A percentile compares a stretch with the other conserved stretches of the same genome.
phyloP scores from a whole-genome alignment of 2,113 vertebrate species.

The Grammomys surdaster region DNA sequence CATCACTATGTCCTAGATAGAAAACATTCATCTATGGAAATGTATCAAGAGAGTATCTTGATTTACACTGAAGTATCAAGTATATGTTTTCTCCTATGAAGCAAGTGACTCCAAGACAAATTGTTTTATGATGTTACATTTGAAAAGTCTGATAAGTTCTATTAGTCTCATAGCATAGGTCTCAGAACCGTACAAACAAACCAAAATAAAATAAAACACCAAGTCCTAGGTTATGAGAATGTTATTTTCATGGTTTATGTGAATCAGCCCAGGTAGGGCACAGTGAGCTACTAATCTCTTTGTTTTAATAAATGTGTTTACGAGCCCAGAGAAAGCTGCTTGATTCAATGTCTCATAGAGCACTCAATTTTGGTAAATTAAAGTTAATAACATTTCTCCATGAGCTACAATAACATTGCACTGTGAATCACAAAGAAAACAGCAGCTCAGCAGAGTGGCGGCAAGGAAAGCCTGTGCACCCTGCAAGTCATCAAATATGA shows the following conservation, averaged over 20 bases:
- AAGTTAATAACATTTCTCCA: slow-evolving; percentile 73
- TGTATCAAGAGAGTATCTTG: background rate
- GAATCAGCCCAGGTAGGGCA: slow-evolving; percentile 64
- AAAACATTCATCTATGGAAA: slow-evolving; percentile 50
- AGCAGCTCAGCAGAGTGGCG: rapidly evolving
- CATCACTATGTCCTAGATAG: background rate
- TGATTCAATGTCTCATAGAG: slow-evolving; percentile 69
- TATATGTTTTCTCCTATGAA: slow-evolving; percentile 11
- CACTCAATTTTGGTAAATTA: slow-evolving; percentile 77
- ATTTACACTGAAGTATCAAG: slow-evolving; percentile 51
- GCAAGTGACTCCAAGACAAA: slow-evolving; percentile 57
- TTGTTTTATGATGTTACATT: slow-evolving; percentile 61
- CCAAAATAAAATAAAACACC: slow-evolving; percentile 53
- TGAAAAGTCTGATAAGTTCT: slow-evolving; percentile 67
- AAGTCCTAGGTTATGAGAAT: background rate
- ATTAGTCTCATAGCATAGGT: slow-evolving; percentile 53
- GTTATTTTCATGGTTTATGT: slow-evolving; percentile 62
- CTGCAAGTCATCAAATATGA: background rate
- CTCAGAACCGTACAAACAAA: slow-evolving; percentile 55
- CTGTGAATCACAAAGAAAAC: slow-evolving; percentile 38
- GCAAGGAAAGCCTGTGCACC: rapidly evolving
- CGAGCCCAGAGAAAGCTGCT: slow-evolving; percentile 62
- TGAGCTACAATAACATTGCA: slow-evolving; percentile 53
- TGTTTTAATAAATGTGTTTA: slow-evolving; percentile 80
- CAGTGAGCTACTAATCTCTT: slow-evolving; percentile 72